Conservation (phyloP, 2,797 vertebrate genomes). For the Lacerta agilis region DNA sequence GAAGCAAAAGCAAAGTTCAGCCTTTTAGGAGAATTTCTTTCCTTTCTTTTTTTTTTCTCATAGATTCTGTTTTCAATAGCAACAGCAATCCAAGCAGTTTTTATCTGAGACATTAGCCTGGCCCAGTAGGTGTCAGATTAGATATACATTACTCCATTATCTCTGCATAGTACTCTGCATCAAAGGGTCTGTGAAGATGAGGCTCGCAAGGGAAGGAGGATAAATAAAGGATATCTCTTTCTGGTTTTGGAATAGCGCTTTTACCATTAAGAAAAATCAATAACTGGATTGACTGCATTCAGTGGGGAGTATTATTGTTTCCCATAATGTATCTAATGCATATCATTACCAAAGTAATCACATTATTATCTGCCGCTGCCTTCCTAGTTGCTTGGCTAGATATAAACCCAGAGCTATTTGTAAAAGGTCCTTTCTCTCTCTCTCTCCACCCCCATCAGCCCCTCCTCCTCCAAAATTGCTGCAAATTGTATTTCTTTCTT, state of each 20-base stretch:
- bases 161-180: conserved; percentile 77
- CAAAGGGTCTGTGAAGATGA: conserved; percentile 72
- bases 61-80: conserved; percentile 44
- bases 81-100: conserved; percentile 76
- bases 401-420: conserved; percentile 72
- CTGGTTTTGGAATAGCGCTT: conserved; percentile 81
- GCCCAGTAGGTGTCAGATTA: conserved; percentile 85
- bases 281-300: conserved; percentile 86
- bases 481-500: conserved; percentile 65
- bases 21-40: background rate
- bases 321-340: conserved; percentile 89
- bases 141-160: conserved; percentile 80
- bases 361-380: conserved; percentile 79
- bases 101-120: conserved; percentile 81
- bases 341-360: conserved; percentile 88
- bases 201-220: conserved; percentile 67
- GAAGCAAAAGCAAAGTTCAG: conserved; percentile 53
- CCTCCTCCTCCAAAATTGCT: conserved; percentile 61
- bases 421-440: conserved; percentile 52
- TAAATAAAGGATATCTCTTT: conserved; percentile 79
- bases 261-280: conserved; percentile 92
- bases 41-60: background rate
- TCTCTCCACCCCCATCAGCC: conserved; percentile 20
- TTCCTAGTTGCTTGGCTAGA: conserved; percentile 74
- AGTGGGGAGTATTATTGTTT: conserved; percentile 85